Conservation (phyloP, 2,113 vertebrate species). For the Silurus asotus region DNA sequence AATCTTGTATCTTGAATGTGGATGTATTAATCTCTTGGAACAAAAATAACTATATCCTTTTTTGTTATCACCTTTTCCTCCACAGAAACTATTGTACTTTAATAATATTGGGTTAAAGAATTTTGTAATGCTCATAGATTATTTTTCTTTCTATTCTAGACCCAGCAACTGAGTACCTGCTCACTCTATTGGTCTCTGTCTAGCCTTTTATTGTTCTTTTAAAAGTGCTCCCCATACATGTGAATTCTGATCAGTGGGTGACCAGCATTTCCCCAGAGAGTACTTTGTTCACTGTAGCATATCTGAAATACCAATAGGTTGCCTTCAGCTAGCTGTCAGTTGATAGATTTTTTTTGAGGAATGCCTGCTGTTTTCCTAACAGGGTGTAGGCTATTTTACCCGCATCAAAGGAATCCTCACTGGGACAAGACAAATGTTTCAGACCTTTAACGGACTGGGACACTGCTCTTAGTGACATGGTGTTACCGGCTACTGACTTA, state of each 20-base stretch:
- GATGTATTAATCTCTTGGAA: neutral
- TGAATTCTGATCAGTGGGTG: slow-evolving; percentile 46
- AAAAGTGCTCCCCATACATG: slow-evolving; percentile 46
- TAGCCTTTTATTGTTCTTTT: slow-evolving; percentile 29
- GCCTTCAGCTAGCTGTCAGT: slow-evolving; percentile 53
- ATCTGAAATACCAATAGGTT: slow-evolving; percentile 64
- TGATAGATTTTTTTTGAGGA: slow-evolving; percentile 58
- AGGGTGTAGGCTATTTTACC: slow-evolving; percentile 28
- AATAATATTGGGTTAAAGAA: neutral
- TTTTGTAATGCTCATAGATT: slow-evolving; percentile 24
- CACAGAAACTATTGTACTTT: neutral
- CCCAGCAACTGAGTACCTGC: slow-evolving; percentile 21
- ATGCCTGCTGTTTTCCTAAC: slow-evolving; percentile 57
- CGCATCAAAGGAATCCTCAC: slow-evolving; percentile 53
- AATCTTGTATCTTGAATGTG: too few relatives aligned
- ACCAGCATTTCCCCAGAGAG: slow-evolving; percentile 37
- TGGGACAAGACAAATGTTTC: slow-evolving; percentile 47
- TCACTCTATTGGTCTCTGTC: slow-evolving; percentile 32
- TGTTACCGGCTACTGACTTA: neutral
- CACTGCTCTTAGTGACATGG: slow-evolving; percentile 25
- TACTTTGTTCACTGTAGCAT: slow-evolving; percentile 49
- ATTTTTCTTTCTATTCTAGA: slow-evolving; percentile 39
- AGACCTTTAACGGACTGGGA: slow-evolving; percentile 30
- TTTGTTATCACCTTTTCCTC: neutral
- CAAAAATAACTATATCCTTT: neutral